A percentile compares a stretch with the other conserved stretches of the same genome.
These are phyloP conservation scores for Drosophila algonquin DNA, from an alignment of 2,888 invertebrate species.

Conservation along the genomic window DNA sequence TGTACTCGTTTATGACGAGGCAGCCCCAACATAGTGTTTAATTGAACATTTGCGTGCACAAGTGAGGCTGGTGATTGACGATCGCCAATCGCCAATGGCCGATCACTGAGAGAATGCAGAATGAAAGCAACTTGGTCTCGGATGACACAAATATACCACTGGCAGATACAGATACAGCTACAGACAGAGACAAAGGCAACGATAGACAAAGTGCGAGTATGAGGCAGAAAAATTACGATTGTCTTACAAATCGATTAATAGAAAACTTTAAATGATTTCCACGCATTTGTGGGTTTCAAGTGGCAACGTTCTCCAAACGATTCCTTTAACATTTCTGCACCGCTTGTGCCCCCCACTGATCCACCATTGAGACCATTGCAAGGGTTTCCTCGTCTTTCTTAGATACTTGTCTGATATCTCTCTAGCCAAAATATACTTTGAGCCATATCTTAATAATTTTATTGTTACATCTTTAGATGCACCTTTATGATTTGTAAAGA, in stretches of 20 bases:
- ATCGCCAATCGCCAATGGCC: background rate
- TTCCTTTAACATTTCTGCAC: background rate
- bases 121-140: conserved; percentile 36
- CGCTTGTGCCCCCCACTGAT: background rate
- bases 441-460: no score
- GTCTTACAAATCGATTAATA: conserved; percentile 7
- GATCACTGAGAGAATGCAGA: conserved; percentile 42
- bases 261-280: conserved; percentile 2
- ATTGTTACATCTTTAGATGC: no score
- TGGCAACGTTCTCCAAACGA: no score
- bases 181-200: conserved; percentile 8
- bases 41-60: conserved; percentile 71
- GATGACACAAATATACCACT: conserved; percentile 38
- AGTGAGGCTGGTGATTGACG: conserved; percentile 2
- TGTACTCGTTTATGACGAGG: conserved; percentile 35
- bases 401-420: no score
- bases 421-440: no score
- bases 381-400: no score
- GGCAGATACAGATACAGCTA: conserved; percentile 11
- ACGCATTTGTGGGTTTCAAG: no score
- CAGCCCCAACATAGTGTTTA: conserved; percentile 31
- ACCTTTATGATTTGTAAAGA: no score
- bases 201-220: background rate
- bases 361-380: no score
- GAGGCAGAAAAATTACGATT: background rate